A percentile compares a stretch with the other conserved stretches of the same genome.
Evolutionary conservation across 2,113 vertebrate species (phyloP).

Genomic region (Lycaon pictus): DNA sequence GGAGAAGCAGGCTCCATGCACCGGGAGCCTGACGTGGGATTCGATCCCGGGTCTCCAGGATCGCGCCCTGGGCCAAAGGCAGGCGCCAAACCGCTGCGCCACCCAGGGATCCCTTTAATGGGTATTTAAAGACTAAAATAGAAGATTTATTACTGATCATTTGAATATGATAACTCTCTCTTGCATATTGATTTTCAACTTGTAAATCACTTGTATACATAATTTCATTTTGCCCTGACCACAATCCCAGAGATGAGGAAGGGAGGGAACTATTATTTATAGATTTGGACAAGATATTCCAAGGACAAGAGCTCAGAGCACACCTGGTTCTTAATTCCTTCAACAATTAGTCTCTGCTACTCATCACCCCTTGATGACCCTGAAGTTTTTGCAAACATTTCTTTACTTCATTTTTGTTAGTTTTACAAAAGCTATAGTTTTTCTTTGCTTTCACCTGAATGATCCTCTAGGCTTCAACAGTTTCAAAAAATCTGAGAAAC

Average conservation of each 20-base stretch:
- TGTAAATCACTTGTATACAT: not conserved
- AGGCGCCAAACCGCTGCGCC: no score
- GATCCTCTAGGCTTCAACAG: not conserved
- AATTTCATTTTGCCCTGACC: constrained; percentile 10
- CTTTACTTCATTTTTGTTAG: constrained; percentile 24
- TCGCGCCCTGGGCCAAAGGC: no score
- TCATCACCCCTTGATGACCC: not conserved
- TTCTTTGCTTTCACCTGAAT: constrained; percentile 15
- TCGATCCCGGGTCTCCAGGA: no score
- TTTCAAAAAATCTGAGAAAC: constrained; percentile 52
- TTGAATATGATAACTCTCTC: constrained; percentile 22
- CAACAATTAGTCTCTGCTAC: not conserved
- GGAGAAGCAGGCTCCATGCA: no score
- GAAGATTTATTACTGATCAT: not conserved
- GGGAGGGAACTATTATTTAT: not conserved
- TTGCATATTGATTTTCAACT: not conserved
- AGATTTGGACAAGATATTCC: not conserved
- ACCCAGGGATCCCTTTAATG: no score
- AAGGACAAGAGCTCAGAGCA: not conserved
- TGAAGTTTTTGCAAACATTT: constrained; percentile 31
- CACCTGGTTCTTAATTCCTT: not conserved
- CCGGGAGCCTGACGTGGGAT: no score
- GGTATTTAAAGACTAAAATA: not conserved
- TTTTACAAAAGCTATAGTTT: constrained; percentile 49
- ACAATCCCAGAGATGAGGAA: not conserved